Base-by-base conservation (phyloP, 1,140 invertebrate species). In the Drosophila sproati region DNA sequence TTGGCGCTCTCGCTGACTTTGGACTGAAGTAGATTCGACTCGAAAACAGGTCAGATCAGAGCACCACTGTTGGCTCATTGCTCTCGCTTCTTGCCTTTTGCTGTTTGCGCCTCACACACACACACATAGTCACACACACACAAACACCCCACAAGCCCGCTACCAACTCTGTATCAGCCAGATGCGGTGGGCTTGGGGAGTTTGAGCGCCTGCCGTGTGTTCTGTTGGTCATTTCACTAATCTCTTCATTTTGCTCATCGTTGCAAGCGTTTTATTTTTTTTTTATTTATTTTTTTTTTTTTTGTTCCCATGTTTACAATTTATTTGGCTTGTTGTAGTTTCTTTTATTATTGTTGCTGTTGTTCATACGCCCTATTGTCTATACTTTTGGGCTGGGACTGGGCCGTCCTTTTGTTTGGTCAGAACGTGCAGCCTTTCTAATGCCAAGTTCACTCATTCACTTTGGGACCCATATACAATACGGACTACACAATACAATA, bases 321-420 rank as follows among this genome's bases (percentile, higher is more conserved):
- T 88, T 88, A 89, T 89, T 83, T 89, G 73, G 63, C 80, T 62
- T 74, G 62, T 72, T 63, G 73, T 76, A 63, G 71, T 54, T 47
- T 51, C 41, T 50, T 28, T 39, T 61, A 34, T 20, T 43, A 20
- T 32, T 52, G 56, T 69, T 67, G 61, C 35, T 51, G 56, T 50
- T 76, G 82, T 76, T 73, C 83, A 88, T 88, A 82, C 82, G 82
- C 79, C 79, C 83, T 73, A 82, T 88, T 87, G 83, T 87, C 72
- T 50, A 66, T 52, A 60, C 29, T 52, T 64, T 68, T 37, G 64
- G 71, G 68, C 20, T 20, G 20, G 28, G 54, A 51, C 48, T 20
- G 32, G n/a, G 61, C 55, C 64, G 78, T 62, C 69, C 71, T 74
- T 69, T 82, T 78, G 67, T 78, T 82, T 78, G 69, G 39, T 62